Base-by-base conservation (phyloP, 2,888 invertebrate species). In the Brassicogethes aeneus region DNA sequence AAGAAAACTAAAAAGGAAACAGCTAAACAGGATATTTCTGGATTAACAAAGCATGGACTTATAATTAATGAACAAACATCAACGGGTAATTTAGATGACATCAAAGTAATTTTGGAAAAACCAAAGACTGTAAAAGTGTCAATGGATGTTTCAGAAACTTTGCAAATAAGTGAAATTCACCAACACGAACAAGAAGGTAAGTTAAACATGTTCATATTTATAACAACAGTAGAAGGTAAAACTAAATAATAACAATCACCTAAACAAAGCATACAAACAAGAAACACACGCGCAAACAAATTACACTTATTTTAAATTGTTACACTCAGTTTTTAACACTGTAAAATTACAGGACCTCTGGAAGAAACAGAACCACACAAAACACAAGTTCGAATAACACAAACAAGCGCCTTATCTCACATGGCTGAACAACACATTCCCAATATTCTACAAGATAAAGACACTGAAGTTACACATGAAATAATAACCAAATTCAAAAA, bases 401-500 rank as follows among this genome's bases (percentile, higher is more conserved):
- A 65, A 55, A 62, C 55, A 46, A 55, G 51, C 48, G 46, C 53
- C 34, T 51, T 54, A 49, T 55, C 56, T 42, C 52, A 60, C 54
- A 59, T 55, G 49, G 62, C 60, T 48, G 63, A 66, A 59, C 57
- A 65, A 64, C 53, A 57, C 55, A 60, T 50, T 53, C 57, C 62
- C 40, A 57, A 62, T 47, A 56, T 60, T 48, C 55, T 54, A 56
- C 53, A 59, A 55, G 56, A 62, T 54, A 58, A 53, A 48, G 52
- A 59, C 48, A 57, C 54, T 46, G 57, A 76, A 65, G 76, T 77
- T 70, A 70, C 71, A 33, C 74, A 76, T 63, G 77, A 78, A 69
- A 76, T 77, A 13, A 60, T 77, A 30, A 77, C 76, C 1, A 77
- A 74, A 62, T 77, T 77, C 51, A 64, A 73, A 49, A 67, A 70